Evolutionary conservation across 2,888 invertebrate genomes (phyloP), one percentile per base, ranked within the genome.

Genomic region (Lochmaea crataegi): DNA sequence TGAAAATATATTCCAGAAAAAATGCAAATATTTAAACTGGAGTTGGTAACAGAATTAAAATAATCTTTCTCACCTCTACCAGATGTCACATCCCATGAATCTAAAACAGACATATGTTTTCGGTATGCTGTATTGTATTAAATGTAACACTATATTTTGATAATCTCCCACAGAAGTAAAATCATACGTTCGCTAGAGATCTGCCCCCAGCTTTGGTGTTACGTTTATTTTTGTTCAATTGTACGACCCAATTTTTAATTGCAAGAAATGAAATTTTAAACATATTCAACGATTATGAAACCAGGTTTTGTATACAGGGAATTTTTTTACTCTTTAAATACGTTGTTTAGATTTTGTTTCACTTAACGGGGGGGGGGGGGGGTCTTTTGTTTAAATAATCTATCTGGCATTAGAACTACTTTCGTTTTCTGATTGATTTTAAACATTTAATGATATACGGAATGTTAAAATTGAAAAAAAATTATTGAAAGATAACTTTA

Each of bases 141-240:
- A 53, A 68, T 68, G 74, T 82, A 83, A 83, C 80, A 81, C 78
- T 81, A 83, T 83, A 83, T 83, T 82, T 82, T 80, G 82, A 82
- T 83, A 81, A 82, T 83, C 83, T 82, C 83, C 83, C 80, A 81
- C 83, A 73, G 79, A 77, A 78, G 72, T 69, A 76, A 72, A 76
- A 69, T 73, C 75, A 77, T 75, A 75, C 74, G 75, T 65, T 32
- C 32, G 66, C 58, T 69, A 64, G 61, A 57, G 74, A 74, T 75
- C 73, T 75, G 77, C 80, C 80, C 77, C 79, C 80, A 73, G 78
- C 80, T 78, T 79, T 68, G 79, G 75, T 76, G 72, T 73, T 53
- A 68, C 72, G 76, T 80, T 78, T 80, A 80, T 80, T 79, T 80
- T 79, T 76, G 77, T 77, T 75, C 16, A 16, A 53, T 53, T 18